A percentile compares a stretch with the other conserved stretches of the same genome.
These are phyloP conservation scores for Rhea pennata DNA, from an alignment of 2,113 vertebrate genomes.

Conservation along the genomic window DNA sequence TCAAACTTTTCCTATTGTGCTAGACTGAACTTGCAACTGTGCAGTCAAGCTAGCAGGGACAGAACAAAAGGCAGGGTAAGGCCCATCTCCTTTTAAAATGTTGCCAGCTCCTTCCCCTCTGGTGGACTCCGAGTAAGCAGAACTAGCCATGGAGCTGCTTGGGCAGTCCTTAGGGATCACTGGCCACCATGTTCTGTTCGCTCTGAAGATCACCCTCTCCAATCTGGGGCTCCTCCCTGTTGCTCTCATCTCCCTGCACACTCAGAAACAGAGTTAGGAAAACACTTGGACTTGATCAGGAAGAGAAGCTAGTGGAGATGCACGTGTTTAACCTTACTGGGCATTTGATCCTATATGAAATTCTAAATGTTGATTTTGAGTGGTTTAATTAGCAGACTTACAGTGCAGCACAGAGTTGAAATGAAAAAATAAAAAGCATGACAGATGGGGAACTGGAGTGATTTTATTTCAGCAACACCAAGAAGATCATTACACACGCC, in stretches of 20 bases:
- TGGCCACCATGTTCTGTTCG: background rate
- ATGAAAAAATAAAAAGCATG: conserved; percentile 17
- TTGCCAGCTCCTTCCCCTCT: background rate
- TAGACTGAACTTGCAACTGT: background rate
- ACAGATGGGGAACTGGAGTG: background rate
- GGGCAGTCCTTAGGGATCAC: background rate
- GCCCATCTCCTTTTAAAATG: background rate
- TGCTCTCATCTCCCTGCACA: background rate
- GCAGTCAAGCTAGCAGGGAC: background rate
- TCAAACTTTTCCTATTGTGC: background rate
- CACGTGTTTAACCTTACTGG: background rate
- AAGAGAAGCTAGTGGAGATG: background rate
- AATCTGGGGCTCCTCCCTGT: background rate
- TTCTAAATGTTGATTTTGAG: background rate
- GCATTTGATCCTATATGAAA: background rate
- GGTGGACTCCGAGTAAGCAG: background rate
- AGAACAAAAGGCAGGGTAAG: background rate
- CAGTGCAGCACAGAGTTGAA: background rate
- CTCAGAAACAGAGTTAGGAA: background rate
- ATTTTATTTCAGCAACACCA: conserved; percentile 30
- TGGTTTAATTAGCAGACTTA: background rate
- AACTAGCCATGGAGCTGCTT: background rate
- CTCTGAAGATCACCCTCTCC: background rate
- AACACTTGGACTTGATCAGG: background rate
- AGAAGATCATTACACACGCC: conserved; percentile 42